Conservation (phyloP, 2,888 invertebrate species). For the Pycnomerus fuliginosus region DNA sequence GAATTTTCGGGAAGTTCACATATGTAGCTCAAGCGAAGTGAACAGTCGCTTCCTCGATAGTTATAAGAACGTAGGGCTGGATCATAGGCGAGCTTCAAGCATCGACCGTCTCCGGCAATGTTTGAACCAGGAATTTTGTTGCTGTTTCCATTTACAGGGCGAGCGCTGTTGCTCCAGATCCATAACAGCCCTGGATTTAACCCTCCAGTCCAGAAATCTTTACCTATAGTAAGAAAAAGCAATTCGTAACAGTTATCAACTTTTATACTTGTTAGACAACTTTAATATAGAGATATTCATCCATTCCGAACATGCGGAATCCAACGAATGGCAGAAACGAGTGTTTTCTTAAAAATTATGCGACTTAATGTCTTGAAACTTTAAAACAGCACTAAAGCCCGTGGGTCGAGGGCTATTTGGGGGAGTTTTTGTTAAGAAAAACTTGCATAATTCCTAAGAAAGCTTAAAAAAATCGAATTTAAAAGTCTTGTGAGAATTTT, state of each 20-base stretch:
- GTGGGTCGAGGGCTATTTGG: too few species aligned
- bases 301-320: too few species aligned
- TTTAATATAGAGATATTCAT: too few species aligned
- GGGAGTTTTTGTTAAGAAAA: too few species aligned
- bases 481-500: too few species aligned
- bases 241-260: background rate
- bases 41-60: slow-evolving; percentile 75
- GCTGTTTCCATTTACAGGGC: slow-evolving; percentile 59
- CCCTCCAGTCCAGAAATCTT: slow-evolving; percentile 81
- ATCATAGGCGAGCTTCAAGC: slow-evolving; percentile 69
- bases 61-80: slow-evolving; percentile 60
- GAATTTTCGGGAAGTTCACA: slow-evolving; percentile 67
- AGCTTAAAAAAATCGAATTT: too few species aligned
- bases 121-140: slow-evolving; percentile 51
- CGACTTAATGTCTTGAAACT: too few species aligned
- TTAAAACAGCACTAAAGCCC: too few species aligned
- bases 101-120: slow-evolving; percentile 67
- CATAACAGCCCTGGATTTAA: slow-evolving; percentile 82
- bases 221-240: slow-evolving; percentile 52
- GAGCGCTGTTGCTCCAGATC: slow-evolving; percentile 84
- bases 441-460: too few species aligned
- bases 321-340: too few species aligned
- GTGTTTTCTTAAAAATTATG: too few species aligned
- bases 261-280: too few species aligned
- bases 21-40: slow-evolving; percentile 65